Percentiles rank a stretch among this genome's conserved stretches.
These are phyloP conservation scores for Synchiropus splendidus DNA, from an alignment of 2,113 vertebrate species.

Conservation along the genomic window DNA sequence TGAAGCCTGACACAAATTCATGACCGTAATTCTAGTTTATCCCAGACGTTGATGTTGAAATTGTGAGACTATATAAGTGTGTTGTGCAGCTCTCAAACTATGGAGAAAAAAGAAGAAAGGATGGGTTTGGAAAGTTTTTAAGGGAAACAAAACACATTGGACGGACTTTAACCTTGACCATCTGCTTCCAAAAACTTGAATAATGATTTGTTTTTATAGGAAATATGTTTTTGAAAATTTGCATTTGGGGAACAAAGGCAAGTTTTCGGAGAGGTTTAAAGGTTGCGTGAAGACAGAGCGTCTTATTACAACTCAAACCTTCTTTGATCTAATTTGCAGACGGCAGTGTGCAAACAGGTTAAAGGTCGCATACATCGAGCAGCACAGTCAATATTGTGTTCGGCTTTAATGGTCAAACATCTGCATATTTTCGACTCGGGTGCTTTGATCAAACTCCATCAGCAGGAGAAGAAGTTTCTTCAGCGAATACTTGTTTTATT, in stretches of 20 bases:
- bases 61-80: too few relatives aligned
- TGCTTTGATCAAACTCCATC: constrained; percentile 29
- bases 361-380: constrained; percentile 30
- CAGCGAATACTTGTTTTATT: constrained; percentile 42
- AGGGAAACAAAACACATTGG: too few relatives aligned
- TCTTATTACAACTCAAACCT: constrained; percentile 15
- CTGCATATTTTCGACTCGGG: constrained; percentile 31
- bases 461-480: constrained; percentile 13
- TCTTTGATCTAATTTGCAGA: constrained; percentile 11
- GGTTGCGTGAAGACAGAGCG: constrained; percentile 14
- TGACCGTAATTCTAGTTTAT: too few relatives aligned
- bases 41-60: too few relatives aligned
- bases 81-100: too few relatives aligned
- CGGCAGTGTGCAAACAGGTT: constrained; percentile 13
- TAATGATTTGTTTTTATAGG: constrained; percentile 4
- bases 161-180: constrained; percentile 12
- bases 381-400: constrained; percentile 18
- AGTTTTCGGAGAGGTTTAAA: constrained; percentile 14
- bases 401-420: constrained; percentile 48
- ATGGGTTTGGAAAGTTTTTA: background rate
- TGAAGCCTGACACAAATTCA: too few relatives aligned
- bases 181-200: constrained; percentile 1
- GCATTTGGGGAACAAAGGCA: constrained; percentile 10
- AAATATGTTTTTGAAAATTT: constrained; percentile 17
- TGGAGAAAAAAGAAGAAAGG: background rate